A percentile compares a stretch with the other conserved stretches of the same genome.
Conservation (phyloP, 2,797 vertebrate genomes). For the Cercopithecus neglectus region DNA sequence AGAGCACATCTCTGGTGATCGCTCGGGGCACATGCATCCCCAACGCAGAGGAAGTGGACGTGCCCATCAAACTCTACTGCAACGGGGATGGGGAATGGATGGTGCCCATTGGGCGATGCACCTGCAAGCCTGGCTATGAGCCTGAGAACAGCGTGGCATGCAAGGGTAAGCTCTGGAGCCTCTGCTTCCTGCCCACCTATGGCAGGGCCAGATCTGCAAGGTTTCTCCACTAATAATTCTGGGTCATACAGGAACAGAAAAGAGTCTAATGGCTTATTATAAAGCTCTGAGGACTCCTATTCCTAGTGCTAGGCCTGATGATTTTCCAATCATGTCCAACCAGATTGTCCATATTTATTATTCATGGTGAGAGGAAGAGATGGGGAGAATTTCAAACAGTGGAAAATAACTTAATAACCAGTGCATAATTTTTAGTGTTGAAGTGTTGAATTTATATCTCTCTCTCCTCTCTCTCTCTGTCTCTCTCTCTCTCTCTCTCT, state of each 20-base stretch:
- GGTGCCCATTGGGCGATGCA: constrained; percentile 98
- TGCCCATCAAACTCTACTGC: constrained; percentile 99
- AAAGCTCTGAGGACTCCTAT: background rate
- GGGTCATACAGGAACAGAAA: constrained; percentile 21
- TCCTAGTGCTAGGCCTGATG: background rate
- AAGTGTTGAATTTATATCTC: background rate
- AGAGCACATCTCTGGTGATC: constrained; percentile 98
- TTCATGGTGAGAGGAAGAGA: background rate
- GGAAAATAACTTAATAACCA: background rate
- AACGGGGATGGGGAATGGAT: constrained; percentile 99
- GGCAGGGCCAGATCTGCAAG: background rate
- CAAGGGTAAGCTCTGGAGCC: constrained; percentile 88
- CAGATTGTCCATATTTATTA: background rate
- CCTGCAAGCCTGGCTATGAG: constrained; percentile 97
- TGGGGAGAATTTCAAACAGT: background rate
- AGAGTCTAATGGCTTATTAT: background rate
- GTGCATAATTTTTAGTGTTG: background rate
- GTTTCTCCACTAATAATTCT: background rate
- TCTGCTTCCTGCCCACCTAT: background rate
- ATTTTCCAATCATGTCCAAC: background rate
- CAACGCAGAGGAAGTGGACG: constrained; percentile 96
- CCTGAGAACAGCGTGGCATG: constrained; percentile 95
- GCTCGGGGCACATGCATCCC: constrained; percentile 95
- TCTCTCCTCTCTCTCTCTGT: background rate
- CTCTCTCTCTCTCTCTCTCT: background rate